Evolutionary conservation across 2,113 vertebrate genomes (phyloP).

Genomic region (Halcyon senegalensis): DNA sequence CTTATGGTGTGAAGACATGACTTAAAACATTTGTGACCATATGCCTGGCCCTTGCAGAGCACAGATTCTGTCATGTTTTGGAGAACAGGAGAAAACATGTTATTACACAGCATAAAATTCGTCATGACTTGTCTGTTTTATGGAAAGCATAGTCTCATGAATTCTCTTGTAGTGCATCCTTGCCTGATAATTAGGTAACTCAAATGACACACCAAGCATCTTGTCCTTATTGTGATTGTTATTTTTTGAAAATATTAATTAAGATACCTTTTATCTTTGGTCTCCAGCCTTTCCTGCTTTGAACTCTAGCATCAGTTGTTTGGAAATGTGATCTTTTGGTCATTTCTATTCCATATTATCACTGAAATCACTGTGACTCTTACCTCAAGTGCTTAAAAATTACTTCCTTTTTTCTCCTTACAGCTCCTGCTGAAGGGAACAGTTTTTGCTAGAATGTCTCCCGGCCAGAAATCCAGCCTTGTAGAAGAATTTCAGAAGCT

Average conservation of each 20-base stretch:
- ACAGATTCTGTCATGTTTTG: background rate
- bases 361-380: background rate
- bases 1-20: background rate
- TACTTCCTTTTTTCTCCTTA: background rate
- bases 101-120: background rate
- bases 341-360: background rate
- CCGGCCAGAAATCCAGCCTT: conserved; percentile 80
- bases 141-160: background rate
- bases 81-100: background rate
- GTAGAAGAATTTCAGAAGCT: conserved; percentile 83
- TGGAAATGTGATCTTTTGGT: background rate
- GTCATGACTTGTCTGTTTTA: background rate
- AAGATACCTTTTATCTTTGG: background rate
- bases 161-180: background rate
- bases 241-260: background rate
- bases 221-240: background rate
- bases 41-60: background rate
- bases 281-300: background rate
- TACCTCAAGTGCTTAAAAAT: background rate
- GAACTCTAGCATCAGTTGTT: background rate
- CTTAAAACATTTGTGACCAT: background rate
- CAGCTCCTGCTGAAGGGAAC: conserved; percentile 81
- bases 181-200: background rate
- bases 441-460: conserved; percentile 84
- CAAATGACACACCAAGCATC: background rate